These are phyloP conservation scores for Ornithoptera alexandrae DNA, from an alignment of 2,888 invertebrate genomes.

Conservation along the genomic window DNA sequence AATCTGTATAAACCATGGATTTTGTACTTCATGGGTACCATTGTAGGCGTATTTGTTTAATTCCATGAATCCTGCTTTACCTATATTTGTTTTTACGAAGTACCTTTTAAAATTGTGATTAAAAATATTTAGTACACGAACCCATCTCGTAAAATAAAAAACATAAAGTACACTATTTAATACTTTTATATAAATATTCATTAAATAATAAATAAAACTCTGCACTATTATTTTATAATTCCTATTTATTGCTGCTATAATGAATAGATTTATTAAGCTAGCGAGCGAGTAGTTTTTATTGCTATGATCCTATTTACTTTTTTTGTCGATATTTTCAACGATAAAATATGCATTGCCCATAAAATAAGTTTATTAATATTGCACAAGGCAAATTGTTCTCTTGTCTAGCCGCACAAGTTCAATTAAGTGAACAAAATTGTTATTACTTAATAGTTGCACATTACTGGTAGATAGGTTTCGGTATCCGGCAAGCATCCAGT, in stretches of 20 bases:
- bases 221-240: not conserved
- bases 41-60: too few relatives aligned
- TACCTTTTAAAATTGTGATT: too few relatives aligned
- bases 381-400: not conserved
- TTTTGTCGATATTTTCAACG: not conserved
- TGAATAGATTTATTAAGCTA: not conserved
- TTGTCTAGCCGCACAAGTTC: not conserved
- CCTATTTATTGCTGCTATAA: not conserved
- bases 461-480: not conserved
- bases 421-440: not conserved
- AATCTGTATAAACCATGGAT: too few relatives aligned
- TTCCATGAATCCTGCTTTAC: too few relatives aligned
- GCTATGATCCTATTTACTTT: conserved; percentile 12
- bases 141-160: too few relatives aligned
- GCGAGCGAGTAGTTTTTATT: not conserved
- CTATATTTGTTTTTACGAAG: too few relatives aligned
- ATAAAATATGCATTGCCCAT: conserved; percentile 5
- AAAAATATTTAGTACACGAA: too few relatives aligned
- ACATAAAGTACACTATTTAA: too few relatives aligned
- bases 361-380: conserved; percentile 8
- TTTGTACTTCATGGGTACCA: too few relatives aligned
- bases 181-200: too few relatives aligned
- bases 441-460: not conserved
- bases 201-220: not conserved
- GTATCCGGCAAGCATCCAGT: too few relatives aligned